Conservation (phyloP, 2,888 invertebrate genomes). For the Ceraclea dissimilis region DNA sequence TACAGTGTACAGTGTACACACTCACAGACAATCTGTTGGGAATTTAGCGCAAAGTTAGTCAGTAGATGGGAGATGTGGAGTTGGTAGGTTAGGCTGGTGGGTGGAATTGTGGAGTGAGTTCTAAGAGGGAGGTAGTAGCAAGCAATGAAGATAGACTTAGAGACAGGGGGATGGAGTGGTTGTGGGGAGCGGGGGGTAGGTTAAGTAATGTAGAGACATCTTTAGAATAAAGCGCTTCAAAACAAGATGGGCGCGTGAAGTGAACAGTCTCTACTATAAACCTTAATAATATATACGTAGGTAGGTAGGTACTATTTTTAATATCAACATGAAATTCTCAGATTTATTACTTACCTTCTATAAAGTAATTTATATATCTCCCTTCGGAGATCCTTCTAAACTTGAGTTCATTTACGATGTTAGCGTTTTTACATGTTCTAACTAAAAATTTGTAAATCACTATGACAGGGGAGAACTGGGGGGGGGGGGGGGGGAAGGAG, state of each 20-base stretch:
- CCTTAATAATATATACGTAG: no score
- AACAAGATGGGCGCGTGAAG: neutral
- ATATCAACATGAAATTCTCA: no score
- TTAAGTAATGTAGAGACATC: slow-evolving; percentile 4
- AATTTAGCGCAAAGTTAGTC: neutral
- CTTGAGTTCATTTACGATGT: no score
- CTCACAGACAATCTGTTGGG: neutral
- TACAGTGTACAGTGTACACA: neutral
- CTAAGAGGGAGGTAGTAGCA: neutral
- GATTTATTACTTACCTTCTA: no score
- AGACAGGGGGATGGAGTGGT: neutral
- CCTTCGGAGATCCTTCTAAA: no score
- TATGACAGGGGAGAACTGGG: no score
- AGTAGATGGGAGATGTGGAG: neutral
- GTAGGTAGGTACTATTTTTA: no score
- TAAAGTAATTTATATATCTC: no score
- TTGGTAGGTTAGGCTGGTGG: neutral
- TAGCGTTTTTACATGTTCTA: no score
- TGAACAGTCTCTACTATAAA: neutral
- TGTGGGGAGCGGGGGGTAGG: neutral
- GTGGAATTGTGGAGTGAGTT: neutral
- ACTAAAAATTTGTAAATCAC: no score
- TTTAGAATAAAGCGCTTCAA: neutral
- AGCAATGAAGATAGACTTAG: neutral
- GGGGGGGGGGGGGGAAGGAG: no score